These are phyloP conservation scores for Nanorana parkeri DNA, from an alignment of 2,113 vertebrate species.

Conservation along the genomic window DNA sequence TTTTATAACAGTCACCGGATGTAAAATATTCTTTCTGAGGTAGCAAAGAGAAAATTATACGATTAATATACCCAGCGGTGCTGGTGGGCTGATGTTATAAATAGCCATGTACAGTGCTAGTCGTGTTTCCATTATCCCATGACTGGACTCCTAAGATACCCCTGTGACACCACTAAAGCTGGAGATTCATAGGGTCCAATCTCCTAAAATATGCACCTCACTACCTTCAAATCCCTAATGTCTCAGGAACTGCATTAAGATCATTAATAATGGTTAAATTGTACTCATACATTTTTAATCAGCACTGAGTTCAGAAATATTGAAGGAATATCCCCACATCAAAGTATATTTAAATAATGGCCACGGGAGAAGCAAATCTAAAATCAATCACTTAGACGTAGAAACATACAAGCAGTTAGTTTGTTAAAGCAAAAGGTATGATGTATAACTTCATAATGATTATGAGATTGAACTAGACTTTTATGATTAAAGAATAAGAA, in stretches of 20 bases:
- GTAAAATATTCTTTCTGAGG: background rate
- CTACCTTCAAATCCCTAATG: constrained; percentile 31
- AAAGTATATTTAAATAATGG: constrained; percentile 68
- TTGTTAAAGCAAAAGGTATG: constrained; percentile 33
- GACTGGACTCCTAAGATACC: background rate
- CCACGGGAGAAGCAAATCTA: constrained; percentile 63
- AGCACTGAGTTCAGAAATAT: constrained; percentile 58
- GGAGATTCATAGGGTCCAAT: background rate
- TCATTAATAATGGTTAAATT: constrained; percentile 63
- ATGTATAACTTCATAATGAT: constrained; percentile 57
- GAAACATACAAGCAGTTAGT: constrained; percentile 42
- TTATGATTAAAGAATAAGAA: constrained; percentile 7
- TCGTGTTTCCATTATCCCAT: background rate
- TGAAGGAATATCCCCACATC: constrained; percentile 60
- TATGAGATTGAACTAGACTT: constrained; percentile 21
- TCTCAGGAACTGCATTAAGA: constrained; percentile 57
- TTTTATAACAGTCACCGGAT: background rate
- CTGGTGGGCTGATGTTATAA: background rate
- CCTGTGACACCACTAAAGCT: constrained; percentile 1
- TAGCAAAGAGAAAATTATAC: constrained; percentile 22
- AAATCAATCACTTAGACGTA: constrained; percentile 62
- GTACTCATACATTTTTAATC: constrained; percentile 75
- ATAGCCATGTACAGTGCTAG: background rate
- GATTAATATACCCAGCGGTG: background rate
- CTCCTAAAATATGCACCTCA: background rate